A percentile compares a stretch with the other conserved stretches of the same genome.
Evolutionary conservation across 2,888 invertebrate species (phyloP).

Genomic region (Limenitis camilla): DNA sequence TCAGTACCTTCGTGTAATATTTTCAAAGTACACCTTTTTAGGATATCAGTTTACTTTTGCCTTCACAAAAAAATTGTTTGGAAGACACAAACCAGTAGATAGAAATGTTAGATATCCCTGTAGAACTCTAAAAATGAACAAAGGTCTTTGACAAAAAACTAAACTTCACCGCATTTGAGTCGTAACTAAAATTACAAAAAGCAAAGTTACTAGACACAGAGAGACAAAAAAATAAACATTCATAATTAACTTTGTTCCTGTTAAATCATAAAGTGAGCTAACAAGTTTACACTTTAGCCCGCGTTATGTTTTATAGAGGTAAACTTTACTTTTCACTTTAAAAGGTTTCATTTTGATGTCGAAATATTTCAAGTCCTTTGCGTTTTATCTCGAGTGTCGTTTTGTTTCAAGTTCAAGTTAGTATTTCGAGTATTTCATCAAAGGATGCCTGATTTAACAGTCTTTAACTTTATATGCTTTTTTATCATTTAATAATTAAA

Average conservation of each 20-base stretch:
- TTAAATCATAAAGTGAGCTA: background rate
- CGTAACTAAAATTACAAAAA: no score
- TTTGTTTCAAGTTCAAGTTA: background rate
- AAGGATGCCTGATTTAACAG: background rate
- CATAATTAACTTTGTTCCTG: background rate
- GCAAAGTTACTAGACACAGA: background rate
- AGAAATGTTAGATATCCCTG: no score
- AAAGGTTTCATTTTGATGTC: conserved; percentile 1
- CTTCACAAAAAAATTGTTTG: no score
- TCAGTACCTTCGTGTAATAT: no score
- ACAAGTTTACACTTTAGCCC: background rate
- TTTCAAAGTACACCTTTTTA: no score
- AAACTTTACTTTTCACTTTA: background rate
- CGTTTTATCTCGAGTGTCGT: background rate
- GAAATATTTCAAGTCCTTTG: background rate
- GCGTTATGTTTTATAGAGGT: background rate
- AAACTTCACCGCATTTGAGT: no score
- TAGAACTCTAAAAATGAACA: no score
- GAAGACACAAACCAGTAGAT: no score
- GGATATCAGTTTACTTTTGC: no score
- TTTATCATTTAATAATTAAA: no score
- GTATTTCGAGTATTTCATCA: background rate
- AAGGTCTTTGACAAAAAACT: no score
- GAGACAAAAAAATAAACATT: background rate
- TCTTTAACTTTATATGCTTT: no score